Conservation (phyloP, 2,888 invertebrate genomes). For the Conops quadrifasciatus region DNA sequence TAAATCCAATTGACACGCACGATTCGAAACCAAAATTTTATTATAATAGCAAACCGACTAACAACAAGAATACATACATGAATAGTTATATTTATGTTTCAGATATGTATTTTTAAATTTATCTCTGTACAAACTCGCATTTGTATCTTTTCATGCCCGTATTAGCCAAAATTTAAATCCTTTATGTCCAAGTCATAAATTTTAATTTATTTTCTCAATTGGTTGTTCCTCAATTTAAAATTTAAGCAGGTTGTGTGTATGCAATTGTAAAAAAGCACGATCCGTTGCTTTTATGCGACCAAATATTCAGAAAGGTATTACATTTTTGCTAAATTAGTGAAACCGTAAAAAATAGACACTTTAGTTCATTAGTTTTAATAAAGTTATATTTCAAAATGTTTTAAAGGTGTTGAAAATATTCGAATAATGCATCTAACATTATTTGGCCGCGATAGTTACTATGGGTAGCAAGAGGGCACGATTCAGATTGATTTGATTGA, state of each 20-base stretch:
- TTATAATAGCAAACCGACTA: slow-evolving; percentile 14
- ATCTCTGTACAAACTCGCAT: slow-evolving; percentile 15
- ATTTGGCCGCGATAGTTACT: slow-evolving; percentile 11
- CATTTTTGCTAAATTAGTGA: neutral
- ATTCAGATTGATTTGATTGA: slow-evolving; percentile 39
- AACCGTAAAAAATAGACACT: slow-evolving; percentile 2
- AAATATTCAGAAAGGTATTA: slow-evolving; percentile 6
- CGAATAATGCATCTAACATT: neutral
- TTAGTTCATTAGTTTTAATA: slow-evolving; percentile 20
- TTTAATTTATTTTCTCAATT: too few relatives aligned
- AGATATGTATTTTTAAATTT: slow-evolving; percentile 4
- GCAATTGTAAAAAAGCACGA: neutral
- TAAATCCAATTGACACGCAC: slow-evolving; percentile 61
- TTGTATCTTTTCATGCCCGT: neutral
- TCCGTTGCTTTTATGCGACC: slow-evolving; percentile 7
- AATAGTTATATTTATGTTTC: slow-evolving; percentile 11
- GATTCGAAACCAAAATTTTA: slow-evolving; percentile 18
- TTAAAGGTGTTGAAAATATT: neutral
- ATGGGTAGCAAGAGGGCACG: slow-evolving; percentile 4
- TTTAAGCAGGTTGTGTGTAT: neutral
- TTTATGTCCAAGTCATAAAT: too few relatives aligned
- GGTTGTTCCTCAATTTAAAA: slow-evolving; percentile 6
- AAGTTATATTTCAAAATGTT: slow-evolving; percentile 11
- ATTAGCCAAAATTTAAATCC: slow-evolving; percentile 8
- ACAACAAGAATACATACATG: slow-evolving; percentile 12